Evolutionary conservation across 2,113 vertebrate genomes (phyloP).

Genomic region (Xenus cinereus): DNA sequence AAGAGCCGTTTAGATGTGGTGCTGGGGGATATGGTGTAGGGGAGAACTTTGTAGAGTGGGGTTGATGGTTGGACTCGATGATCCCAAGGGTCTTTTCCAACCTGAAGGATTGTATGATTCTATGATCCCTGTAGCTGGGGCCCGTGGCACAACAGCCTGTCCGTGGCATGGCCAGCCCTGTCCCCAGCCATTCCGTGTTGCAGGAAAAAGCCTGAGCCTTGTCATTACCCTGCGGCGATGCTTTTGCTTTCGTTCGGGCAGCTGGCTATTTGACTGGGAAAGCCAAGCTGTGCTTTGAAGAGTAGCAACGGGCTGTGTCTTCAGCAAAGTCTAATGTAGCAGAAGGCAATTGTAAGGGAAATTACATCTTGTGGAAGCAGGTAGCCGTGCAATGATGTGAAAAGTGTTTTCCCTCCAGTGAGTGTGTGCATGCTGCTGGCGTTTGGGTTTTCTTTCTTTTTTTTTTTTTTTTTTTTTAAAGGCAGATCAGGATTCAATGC

Average conservation of each 20-base stretch:
- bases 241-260: background rate
- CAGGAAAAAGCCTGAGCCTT: background rate
- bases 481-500: background rate
- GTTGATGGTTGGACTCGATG: too few species aligned
- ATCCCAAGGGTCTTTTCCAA: too few species aligned
- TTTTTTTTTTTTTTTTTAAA: background rate
- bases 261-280: background rate
- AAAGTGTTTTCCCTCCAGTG: background rate
- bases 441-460: background rate
- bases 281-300: background rate
- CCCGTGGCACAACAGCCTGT: background rate
- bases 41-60: too few species aligned
- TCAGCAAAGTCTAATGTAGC: conserved; percentile 2
- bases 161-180: background rate
- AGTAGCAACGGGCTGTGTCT: background rate
- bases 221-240: background rate
- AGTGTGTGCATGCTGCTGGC: background rate
- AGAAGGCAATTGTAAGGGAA: conserved; percentile 7
- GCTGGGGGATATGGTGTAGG: too few species aligned
- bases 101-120: too few species aligned
- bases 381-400: background rate
- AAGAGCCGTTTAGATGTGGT: too few species aligned
- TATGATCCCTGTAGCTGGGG: too few species aligned
- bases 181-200: fast-evolving
- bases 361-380: background rate